These are phyloP conservation scores for Rhingia rostrata DNA, from an alignment of 2,888 invertebrate genomes.

Conservation along the genomic window DNA sequence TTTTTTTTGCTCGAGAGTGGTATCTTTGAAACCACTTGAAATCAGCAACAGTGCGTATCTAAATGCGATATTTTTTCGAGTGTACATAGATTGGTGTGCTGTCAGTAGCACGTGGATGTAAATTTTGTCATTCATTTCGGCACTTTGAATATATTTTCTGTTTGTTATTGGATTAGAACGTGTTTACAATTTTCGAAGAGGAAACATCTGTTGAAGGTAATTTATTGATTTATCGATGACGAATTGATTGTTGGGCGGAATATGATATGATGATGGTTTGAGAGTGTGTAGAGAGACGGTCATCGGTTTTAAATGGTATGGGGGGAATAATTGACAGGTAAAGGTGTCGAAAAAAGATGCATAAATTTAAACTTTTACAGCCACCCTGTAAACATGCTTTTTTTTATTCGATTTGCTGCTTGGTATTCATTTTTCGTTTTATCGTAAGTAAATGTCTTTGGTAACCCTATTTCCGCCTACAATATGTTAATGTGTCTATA, in stretches of 20 bases:
- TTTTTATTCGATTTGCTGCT: slow-evolving; percentile 7
- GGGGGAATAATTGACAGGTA: no score
- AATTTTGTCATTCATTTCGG: slow-evolving; percentile 49
- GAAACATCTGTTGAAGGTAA: slow-evolving; percentile 63
- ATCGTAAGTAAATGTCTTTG: slow-evolving; percentile 19
- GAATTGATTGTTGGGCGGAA: slow-evolving; percentile 5
- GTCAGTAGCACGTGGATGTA: slow-evolving; percentile 34
- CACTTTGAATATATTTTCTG: slow-evolving; percentile 2
- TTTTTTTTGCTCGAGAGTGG: background rate
- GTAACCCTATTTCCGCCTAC: slow-evolving; percentile 40
- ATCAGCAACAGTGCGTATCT: background rate
- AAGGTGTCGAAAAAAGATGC: slow-evolving; percentile 25
- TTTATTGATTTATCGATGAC: slow-evolving; percentile 18
- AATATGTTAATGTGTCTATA: slow-evolving; percentile 38
- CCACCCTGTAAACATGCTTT: background rate
- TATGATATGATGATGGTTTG: slow-evolving; percentile 56
- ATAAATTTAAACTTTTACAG: slow-evolving; percentile 35
- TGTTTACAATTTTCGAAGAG: slow-evolving; percentile 49
- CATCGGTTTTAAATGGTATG: background rate
- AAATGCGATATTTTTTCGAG: slow-evolving; percentile 3
- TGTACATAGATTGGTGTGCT: background rate
- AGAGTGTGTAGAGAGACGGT: background rate
- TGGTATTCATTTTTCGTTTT: slow-evolving; percentile 38
- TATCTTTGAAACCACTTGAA: background rate
- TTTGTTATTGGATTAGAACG: slow-evolving; percentile 66